Base-by-base conservation (phyloP, 2,888 invertebrate species). In the Phyllotreta cruciferae region DNA sequence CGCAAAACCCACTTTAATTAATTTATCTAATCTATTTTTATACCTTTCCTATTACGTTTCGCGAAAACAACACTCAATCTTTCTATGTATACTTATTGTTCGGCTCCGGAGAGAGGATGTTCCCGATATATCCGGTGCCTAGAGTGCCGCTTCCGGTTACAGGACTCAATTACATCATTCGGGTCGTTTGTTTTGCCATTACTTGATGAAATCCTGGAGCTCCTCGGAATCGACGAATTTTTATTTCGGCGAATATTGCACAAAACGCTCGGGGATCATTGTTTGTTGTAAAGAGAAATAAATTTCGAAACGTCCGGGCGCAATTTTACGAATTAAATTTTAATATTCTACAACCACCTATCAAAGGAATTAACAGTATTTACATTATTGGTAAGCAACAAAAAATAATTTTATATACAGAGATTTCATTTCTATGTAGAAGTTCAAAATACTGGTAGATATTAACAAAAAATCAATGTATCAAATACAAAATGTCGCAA, bases 151-250 rank as follows among this genome's bases (percentile, higher is more conserved):
- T 74, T 74, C 74, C 74, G 73, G 75, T 76, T 76, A 73, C 74
- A 69, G 70, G 73, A 75, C 76, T 77, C 76, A 75, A 74, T 77
- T 76, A 74, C 75, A 74, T 71, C 73, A 77, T 74, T 1, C 74
- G 73, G 67, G 67, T 73, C 77, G 77, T 78, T 78, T 78, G 73
- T 75, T 73, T 70, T 77, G 71, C 77, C 76, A 78, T 77, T 77
- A 78, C 76, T 72, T 71, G 74, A 76, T 74, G 76, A 74, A 75
- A 73, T 72, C 73, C 70, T 68, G 67, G 66, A 67, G 24, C 8
- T 10, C n/a, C 50, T 50, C 36, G 35, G 60, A 36, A 60, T 37
- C 14, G 42, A 37, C 11, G 4, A 11, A 47, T 10, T 52, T 6
- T n/a, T 49, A 49, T 49, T 49, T 35, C 36, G 14, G 24, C 24